A percentile compares a stretch with the other conserved stretches of the same genome.
These are phyloP conservation scores for Carterocephalus palaemon DNA, from an alignment of 2,888 invertebrate species.

Conservation along the genomic window DNA sequence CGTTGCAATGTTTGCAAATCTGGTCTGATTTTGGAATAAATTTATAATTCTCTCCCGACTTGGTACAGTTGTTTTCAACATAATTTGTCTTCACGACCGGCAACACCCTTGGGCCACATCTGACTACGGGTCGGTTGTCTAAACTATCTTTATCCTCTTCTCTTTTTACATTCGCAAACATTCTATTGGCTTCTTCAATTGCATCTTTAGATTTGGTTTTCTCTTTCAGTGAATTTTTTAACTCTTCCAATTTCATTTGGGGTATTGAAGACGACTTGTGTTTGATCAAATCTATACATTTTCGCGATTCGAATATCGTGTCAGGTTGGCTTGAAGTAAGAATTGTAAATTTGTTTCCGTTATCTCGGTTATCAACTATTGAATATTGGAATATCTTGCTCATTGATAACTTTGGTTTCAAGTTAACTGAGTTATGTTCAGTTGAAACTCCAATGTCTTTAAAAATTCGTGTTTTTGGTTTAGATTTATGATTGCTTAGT, in stretches of 20 bases:
- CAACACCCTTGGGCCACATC: conserved; percentile 61
- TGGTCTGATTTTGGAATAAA: neutral
- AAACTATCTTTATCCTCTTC: conserved; percentile 29
- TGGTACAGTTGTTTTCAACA: conserved; percentile 22
- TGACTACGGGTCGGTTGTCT: conserved; percentile 52
- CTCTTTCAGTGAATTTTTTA: conserved; percentile 56
- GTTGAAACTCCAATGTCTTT: conserved; percentile 57
- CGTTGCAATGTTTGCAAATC: conserved; percentile 38
- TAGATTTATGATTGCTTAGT: conserved; percentile 30
- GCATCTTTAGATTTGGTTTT: conserved; percentile 59
- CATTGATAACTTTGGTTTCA: conserved; percentile 36
- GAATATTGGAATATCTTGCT: conserved; percentile 52
- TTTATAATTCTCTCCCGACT: conserved; percentile 4
- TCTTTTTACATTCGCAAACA: conserved; percentile 61
- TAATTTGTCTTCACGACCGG: conserved; percentile 56
- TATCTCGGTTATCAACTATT: conserved; percentile 40
- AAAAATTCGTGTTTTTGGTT: conserved; percentile 37
- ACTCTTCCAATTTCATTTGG: conserved; percentile 68
- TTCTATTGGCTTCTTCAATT: conserved; percentile 65
- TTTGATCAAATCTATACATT: conserved; percentile 46
- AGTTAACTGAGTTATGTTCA: conserved; percentile 31
- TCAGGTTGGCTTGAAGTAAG: conserved; percentile 49
- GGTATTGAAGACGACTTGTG: conserved; percentile 67
- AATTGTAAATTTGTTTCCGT: conserved; percentile 45
- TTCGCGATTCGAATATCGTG: conserved; percentile 4